Evolutionary conservation across 2,888 invertebrate species (phyloP), one percentile per base, ranked within the genome.

Genomic region (Trimorus sp.): DNA sequence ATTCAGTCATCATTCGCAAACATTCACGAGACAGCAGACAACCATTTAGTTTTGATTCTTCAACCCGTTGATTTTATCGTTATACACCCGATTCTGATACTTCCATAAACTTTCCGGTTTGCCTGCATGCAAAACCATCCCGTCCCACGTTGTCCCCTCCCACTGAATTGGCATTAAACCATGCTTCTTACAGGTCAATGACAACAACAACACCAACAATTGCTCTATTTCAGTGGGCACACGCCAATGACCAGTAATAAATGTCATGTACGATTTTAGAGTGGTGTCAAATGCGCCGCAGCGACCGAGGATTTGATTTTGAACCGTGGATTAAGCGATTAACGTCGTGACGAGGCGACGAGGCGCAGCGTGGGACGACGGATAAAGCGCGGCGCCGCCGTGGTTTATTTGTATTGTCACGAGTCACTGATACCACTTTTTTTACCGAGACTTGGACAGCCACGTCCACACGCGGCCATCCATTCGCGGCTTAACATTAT

Each of bases 131-230:
- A 73, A 63, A 63, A n/a, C n/a, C n/a, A n/a, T n/a, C 11, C n/a
- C 6, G 36, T 7, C n/a, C 56, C 49, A 8, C 69, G 48, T 14
- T 15, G 9, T 63, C 83, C 83, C 85, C 82, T 73, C 74, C 82
- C 36, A 85, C 86, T 87, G 48, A 71, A 75, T 82, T 86, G 88
- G 87, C 86, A 88, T 90, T 89, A 90, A 91, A 91, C 85, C 88
- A 80, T 90, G 86, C 87, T 91, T 91, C 89, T 91, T 91, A 87
- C 91, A 91, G 91, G 91, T 91, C 89, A 26, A 26, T 1, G 4
- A 26, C 26, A 26, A 4, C 26, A 26, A 26, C 26, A 26, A 26
- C 26, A 26, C 2, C 26, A 86, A 80, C 83, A 74, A 75, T 68
- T 68, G 66, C 59, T 75, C 63, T 74, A 75, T 74, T 68, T 83